A percentile compares a stretch with the other conserved stretches of the same genome.
phyloP scores from a whole-genome alignment of 2,888 invertebrate genomes.

The Eumerus sabulonum region DNA sequence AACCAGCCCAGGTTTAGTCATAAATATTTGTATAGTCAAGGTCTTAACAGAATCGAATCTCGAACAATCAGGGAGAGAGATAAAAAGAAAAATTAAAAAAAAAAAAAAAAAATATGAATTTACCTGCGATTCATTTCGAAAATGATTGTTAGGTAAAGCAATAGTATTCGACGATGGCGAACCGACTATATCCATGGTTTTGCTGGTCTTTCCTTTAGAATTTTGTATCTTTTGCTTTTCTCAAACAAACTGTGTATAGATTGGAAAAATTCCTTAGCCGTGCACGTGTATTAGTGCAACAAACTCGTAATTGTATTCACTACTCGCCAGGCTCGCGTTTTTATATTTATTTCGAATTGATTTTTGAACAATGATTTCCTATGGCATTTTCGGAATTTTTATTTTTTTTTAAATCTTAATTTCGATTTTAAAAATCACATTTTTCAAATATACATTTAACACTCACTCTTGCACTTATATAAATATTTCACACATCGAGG shows the following conservation, averaged over 20 bases:
- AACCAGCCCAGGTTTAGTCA: background rate
- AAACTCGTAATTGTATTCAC: conserved; percentile 15
- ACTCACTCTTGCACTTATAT: conserved; percentile 24
- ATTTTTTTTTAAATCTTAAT: background rate
- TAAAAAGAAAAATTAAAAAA: background rate
- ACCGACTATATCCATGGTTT: conserved; percentile 77
- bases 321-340: conserved; percentile 22
- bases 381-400: conserved; percentile 43
- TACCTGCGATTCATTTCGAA: conserved; percentile 79
- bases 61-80: background rate
- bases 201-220: too few relatives aligned
- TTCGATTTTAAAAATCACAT: background rate
- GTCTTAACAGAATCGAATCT: conserved; percentile 1
- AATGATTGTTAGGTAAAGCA: conserved; percentile 79
- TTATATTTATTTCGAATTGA: conserved; percentile 15
- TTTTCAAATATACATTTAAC: conserved; percentile 8
- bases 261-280: conserved; percentile 33
- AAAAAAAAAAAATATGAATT: too few relatives aligned
- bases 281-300: conserved; percentile 17
- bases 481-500: conserved; percentile 8
- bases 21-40: conserved; percentile 9
- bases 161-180: conserved; percentile 75
- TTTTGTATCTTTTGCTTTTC: too few relatives aligned
- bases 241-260: conserved; percentile 13
- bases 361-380: too few relatives aligned